Conservation (phyloP, 2,797 vertebrate genomes). For the Mus minutoides region DNA sequence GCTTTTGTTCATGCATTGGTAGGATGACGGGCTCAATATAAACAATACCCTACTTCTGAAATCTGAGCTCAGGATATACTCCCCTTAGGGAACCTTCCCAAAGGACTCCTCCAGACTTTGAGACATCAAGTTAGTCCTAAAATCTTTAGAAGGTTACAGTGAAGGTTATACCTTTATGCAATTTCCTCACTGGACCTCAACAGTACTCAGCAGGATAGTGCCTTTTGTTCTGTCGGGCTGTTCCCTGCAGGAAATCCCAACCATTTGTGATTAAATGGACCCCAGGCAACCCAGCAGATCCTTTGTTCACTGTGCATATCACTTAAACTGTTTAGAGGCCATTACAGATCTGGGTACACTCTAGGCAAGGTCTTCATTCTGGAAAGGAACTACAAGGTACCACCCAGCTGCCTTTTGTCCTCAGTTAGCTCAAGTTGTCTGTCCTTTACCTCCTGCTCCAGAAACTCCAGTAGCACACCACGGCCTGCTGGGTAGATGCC, state of each 20-base stretch:
- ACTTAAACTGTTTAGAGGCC: not conserved
- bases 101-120: not conserved
- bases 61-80: not conserved
- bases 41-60: not conserved
- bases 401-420: not conserved
- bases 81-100: not conserved
- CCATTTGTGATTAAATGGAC: not conserved
- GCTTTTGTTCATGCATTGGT: not conserved
- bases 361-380: not conserved
- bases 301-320: not conserved
- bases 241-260: not conserved
- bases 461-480: not conserved
- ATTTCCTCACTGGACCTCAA: not conserved
- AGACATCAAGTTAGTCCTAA: not conserved
- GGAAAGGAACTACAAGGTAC: not conserved
- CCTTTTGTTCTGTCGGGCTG: not conserved
- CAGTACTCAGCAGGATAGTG: not conserved
- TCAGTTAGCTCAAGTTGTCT: not conserved
- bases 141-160: not conserved
- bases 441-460: not conserved
- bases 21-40: not conserved
- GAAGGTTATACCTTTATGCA: not conserved
- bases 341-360: not conserved
- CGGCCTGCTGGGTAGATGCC: not conserved
- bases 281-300: not conserved